Evolutionary conservation across 2,113 vertebrate genomes (phyloP).

Genomic region (Pteronura brasiliensis): DNA sequence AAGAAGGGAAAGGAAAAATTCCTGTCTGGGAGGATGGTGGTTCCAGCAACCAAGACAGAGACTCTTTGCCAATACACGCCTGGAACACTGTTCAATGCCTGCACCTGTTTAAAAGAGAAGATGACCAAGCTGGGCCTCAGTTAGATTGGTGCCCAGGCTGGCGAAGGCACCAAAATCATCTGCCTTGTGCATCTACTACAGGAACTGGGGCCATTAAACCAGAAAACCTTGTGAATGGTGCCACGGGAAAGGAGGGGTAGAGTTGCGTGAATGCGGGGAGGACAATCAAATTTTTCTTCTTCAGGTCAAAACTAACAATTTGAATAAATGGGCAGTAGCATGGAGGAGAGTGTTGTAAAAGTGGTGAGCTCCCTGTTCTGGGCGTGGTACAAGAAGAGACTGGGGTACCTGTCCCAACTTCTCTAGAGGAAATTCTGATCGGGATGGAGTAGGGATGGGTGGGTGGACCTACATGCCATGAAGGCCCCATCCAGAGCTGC

Average conservation of each 20-base stretch:
- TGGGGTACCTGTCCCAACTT: background rate
- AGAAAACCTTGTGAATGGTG: background rate
- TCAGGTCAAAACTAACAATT: background rate
- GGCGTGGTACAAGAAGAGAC: background rate
- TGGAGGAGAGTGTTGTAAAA: background rate
- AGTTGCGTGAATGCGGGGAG: background rate
- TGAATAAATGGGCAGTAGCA: background rate
- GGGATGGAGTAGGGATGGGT: accelerated
- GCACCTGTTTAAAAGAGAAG: background rate
- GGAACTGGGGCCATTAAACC: background rate
- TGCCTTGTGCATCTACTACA: background rate
- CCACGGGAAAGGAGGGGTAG: background rate
- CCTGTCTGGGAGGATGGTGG: background rate
- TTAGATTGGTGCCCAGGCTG: background rate
- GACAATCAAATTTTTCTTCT: background rate
- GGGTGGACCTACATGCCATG: background rate
- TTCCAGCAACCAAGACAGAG: background rate
- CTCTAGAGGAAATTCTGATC: background rate
- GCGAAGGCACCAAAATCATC: background rate
- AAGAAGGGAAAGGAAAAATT: background rate
- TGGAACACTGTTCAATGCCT: background rate
- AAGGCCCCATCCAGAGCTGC: background rate
- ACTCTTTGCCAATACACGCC: background rate
- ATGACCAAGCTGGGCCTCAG: background rate
- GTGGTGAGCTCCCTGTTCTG: background rate